These are phyloP conservation scores for Pongo abelii DNA, from an alignment of 2,113 vertebrate genomes.

Conservation along the genomic window DNA sequence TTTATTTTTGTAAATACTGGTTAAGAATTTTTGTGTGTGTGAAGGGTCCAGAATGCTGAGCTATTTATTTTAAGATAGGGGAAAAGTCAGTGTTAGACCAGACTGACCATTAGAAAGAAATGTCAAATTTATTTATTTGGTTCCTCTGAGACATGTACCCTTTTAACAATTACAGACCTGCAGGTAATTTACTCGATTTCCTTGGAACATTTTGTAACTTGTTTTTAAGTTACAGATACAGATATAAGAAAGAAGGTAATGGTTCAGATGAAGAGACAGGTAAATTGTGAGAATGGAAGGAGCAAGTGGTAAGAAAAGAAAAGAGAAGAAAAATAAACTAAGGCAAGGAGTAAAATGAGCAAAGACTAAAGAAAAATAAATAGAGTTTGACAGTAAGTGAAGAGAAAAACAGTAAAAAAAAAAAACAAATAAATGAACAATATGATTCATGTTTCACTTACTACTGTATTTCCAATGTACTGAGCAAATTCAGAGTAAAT, in stretches of 20 bases:
- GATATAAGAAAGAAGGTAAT: neutral
- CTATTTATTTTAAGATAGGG: neutral
- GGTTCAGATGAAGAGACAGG: neutral
- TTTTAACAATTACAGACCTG: neutral
- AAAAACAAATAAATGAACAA: neutral
- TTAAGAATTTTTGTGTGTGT: neutral
- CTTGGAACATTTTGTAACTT: neutral
- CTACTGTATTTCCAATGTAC: neutral
- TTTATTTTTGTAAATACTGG: neutral
- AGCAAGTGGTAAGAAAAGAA: neutral
- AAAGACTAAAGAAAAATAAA: neutral
- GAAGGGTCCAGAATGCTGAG: neutral
- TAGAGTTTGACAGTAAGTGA: neutral
- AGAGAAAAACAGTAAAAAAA: neutral
- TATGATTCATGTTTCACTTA: neutral
- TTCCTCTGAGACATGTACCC: neutral
- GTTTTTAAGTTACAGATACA: neutral
- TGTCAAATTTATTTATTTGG: neutral
- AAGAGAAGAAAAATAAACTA: neutral
- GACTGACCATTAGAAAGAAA: neutral
- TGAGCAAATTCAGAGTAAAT: neutral
- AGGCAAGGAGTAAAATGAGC: neutral
- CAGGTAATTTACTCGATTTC: neutral
- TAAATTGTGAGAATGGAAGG: neutral
- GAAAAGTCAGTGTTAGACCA: neutral